phyloP scores from a whole-genome alignment of 2,113 vertebrate species.

The Rhea americana region DNA sequence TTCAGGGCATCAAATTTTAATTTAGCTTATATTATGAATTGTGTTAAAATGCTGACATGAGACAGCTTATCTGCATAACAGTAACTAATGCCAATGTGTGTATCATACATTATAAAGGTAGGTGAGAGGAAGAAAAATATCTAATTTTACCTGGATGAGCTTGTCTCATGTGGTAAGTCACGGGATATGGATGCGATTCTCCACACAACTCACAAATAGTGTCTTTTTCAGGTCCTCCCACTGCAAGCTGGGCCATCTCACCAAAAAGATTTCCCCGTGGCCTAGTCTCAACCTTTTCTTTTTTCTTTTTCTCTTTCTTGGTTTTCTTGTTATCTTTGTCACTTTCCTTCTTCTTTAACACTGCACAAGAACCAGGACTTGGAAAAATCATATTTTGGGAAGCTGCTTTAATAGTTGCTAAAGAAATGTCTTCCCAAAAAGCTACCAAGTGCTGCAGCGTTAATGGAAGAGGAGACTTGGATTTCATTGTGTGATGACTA shows the following conservation, averaged over 20 bases:
- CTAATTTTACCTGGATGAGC: constrained; percentile 90
- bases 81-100: not conserved
- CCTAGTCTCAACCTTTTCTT: constrained; percentile 93
- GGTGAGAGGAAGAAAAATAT: not conserved
- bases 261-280: constrained; percentile 97
- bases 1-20: not conserved
- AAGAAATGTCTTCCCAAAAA: constrained; percentile 98
- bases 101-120: not conserved
- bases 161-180: constrained; percentile 98
- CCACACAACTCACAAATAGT: constrained; percentile 98
- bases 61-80: not conserved
- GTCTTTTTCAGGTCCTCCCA: constrained; percentile 97
- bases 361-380: constrained; percentile 95
- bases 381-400: constrained; percentile 99
- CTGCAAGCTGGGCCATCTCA: constrained; percentile 97
- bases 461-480: constrained; percentile 91
- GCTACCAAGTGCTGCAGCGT: constrained; percentile 96
- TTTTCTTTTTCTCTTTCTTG: constrained; percentile 98
- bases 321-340: constrained; percentile 94
- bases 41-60: not conserved
- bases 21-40: not conserved
- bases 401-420: constrained; percentile 97
- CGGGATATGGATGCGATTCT: constrained; percentile 96
- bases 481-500: constrained; percentile 82
- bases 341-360: constrained; percentile 95